phyloP scores from a whole-genome alignment of 1,140 invertebrate species.

The Acromyrmex heyeri region DNA sequence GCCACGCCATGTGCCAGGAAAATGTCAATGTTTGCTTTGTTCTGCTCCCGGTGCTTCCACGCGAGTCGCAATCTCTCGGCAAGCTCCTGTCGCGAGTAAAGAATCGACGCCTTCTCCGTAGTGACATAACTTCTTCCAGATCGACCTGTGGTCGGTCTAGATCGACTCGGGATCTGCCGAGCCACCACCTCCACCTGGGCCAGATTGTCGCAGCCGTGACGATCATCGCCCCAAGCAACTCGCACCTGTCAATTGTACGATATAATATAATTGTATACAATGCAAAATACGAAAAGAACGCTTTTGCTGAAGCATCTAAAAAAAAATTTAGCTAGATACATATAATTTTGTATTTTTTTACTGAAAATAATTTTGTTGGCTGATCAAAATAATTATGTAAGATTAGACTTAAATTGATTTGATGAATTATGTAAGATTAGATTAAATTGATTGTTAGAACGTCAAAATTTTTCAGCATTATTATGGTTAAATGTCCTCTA shows the following conservation, averaged over 20 bases:
- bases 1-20: conserved; percentile 86
- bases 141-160: conserved; percentile 73
- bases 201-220: conserved; percentile 58
- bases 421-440: too few species aligned
- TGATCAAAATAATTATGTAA: too few species aligned
- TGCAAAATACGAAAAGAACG: not conserved
- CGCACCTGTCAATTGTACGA: conserved; percentile 71
- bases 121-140: conserved; percentile 36
- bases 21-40: conserved; percentile 87
- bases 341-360: too few species aligned
- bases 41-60: conserved; percentile 86
- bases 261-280: not conserved
- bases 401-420: too few species aligned
- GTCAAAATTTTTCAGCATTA: too few species aligned
- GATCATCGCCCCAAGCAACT: conserved; percentile 81
- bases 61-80: conserved; percentile 86
- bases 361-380: too few species aligned
- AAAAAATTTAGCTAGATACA: too few species aligned
- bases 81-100: conserved; percentile 87
- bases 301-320: too few species aligned
- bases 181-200: conserved; percentile 82
- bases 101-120: conserved; percentile 85
- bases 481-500: too few species aligned
- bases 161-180: conserved; percentile 80
- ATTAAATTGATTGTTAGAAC: too few species aligned